Evolutionary conservation across 2,888 invertebrate species (phyloP).

Genomic region (Euzophera pinguis): DNA sequence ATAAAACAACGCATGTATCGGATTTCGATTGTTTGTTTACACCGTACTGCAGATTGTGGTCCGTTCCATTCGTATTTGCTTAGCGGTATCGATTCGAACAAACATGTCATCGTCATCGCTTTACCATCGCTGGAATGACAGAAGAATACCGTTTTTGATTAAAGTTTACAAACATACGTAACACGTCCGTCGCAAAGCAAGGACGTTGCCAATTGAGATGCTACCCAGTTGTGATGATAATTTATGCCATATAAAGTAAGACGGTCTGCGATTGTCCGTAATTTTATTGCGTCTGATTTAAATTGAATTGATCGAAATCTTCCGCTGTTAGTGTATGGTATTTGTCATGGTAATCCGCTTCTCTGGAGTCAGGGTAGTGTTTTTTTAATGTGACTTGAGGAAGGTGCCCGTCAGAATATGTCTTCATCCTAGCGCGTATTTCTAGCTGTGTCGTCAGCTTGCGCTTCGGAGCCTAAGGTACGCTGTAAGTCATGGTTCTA

Average conservation of each 20-base stretch:
- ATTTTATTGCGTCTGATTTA: slow-evolving; percentile 4
- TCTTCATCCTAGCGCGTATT: no score
- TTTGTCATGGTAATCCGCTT: background rate
- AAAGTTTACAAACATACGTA: slow-evolving; percentile 10
- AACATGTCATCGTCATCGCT: slow-evolving; percentile 2
- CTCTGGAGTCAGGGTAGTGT: no score
- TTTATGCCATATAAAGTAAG: slow-evolving; percentile 12
- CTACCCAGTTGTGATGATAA: slow-evolving; percentile 8
- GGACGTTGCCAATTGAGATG: slow-evolving; percentile 9
- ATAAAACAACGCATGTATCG: no score
- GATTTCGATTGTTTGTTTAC: background rate
- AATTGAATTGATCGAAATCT: slow-evolving; percentile 8
- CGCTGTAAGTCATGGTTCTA: no score
- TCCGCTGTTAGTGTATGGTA: background rate
- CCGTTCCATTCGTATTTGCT: slow-evolving; percentile 5
- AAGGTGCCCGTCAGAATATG: no score
- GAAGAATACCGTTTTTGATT: slow-evolving; percentile 5
- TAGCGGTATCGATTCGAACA: slow-evolving; percentile 12
- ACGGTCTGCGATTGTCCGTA: slow-evolving; percentile 1
- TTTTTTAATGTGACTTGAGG: no score
- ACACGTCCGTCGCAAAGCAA: slow-evolving; percentile 1
- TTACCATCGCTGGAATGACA: background rate
- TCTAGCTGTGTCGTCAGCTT: no score
- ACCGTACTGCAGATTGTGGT: background rate
- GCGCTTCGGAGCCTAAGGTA: no score